Evolutionary conservation across 1,140 invertebrate genomes (phyloP).

Genomic region (Trichonephila clavata): DNA sequence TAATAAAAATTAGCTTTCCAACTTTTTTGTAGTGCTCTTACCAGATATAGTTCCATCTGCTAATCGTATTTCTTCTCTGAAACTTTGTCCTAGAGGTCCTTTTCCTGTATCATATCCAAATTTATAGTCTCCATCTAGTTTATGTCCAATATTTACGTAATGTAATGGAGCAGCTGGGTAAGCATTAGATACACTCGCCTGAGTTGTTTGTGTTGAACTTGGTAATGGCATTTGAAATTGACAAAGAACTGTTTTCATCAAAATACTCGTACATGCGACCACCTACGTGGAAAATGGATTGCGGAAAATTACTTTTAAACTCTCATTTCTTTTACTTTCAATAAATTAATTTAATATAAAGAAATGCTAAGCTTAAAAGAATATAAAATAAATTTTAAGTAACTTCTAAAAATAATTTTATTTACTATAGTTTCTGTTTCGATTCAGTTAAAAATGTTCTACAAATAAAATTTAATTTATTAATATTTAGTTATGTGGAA

Average conservation of each 20-base stretch:
- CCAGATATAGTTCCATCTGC: slow-evolving; percentile 79
- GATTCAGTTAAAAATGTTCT: too few species aligned
- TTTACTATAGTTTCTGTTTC: too few species aligned
- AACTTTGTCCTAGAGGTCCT: slow-evolving; percentile 78
- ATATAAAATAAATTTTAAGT: too few species aligned
- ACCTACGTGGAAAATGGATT: neutral
- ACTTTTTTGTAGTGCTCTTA: neutral
- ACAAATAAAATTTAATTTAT: too few species aligned
- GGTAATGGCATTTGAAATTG: slow-evolving; percentile 23
- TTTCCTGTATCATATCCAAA: slow-evolving; percentile 79
- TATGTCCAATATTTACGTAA: slow-evolving; percentile 76
- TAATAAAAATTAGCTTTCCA: too few species aligned
- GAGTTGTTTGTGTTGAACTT: neutral
- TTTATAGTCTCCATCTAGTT: slow-evolving; percentile 77
- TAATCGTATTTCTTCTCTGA: slow-evolving; percentile 78
- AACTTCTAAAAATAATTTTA: too few species aligned
- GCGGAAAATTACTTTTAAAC: too few species aligned
- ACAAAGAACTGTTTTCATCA: neutral
- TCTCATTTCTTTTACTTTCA: too few species aligned
- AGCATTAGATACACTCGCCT: neutral
- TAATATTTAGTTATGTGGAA: too few species aligned
- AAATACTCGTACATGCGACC: neutral
- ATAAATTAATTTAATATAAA: too few species aligned
- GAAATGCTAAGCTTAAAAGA: too few species aligned
- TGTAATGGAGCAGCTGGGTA: slow-evolving; percentile 76